A percentile compares a stretch with the other conserved stretches of the same genome.
Evolutionary conservation across 2,888 invertebrate species (phyloP).

Genomic region (Apodemia zela): DNA sequence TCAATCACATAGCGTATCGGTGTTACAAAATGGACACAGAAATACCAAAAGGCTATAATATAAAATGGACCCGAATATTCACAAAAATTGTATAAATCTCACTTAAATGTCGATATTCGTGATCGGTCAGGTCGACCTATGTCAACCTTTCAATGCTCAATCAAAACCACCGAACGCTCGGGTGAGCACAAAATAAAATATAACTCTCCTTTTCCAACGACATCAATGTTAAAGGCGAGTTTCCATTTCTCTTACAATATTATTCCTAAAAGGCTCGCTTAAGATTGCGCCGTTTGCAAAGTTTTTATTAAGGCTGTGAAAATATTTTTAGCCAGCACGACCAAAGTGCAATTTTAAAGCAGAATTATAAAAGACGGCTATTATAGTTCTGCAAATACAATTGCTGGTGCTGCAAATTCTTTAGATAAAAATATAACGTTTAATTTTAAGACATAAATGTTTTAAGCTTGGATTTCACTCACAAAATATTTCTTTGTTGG

Average conservation of each 20-base stretch:
- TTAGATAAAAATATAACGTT: background rate
- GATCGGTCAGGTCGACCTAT: background rate
- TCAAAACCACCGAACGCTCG: background rate
- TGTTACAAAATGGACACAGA: no score
- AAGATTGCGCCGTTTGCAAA: background rate
- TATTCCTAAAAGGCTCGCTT: background rate
- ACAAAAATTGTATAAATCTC: no score
- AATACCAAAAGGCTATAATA: no score
- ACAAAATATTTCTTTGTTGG: no score
- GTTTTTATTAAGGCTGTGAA: background rate
- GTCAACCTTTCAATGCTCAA: conserved; percentile 17
- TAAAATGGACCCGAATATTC: no score
- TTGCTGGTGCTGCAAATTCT: background rate
- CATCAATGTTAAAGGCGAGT: background rate
- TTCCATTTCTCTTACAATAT: background rate
- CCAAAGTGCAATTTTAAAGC: background rate
- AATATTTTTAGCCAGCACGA: background rate
- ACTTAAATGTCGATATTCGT: background rate
- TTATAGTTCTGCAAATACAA: background rate
- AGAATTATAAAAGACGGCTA: background rate
- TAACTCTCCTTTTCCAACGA: background rate
- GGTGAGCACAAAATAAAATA: conserved; percentile 12
- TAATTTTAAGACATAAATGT: background rate
- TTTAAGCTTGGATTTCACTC: background rate
- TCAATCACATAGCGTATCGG: no score